These are phyloP conservation scores for Verasper variegatus DNA, from an alignment of 2,113 vertebrate species.

Conservation along the genomic window DNA sequence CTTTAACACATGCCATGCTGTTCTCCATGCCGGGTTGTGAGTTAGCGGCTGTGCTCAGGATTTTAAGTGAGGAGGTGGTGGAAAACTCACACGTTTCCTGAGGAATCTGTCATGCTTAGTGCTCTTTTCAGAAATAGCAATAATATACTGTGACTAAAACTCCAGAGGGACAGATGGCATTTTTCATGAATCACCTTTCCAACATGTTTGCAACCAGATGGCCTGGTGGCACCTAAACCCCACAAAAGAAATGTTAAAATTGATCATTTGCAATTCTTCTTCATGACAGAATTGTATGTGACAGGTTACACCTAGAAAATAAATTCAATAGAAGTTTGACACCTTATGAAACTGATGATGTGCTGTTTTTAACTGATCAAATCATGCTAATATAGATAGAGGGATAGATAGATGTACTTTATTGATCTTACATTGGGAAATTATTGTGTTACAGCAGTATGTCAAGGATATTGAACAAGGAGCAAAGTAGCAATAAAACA, in stretches of 20 bases:
- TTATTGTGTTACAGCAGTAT: no score
- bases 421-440: no score
- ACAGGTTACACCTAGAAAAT: neutral
- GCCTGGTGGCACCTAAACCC: constrained; percentile 8
- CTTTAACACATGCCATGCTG: neutral
- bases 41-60: constrained; percentile 38
- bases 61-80: constrained; percentile 61
- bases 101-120: constrained; percentile 56
- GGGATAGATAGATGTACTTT: no score
- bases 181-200: constrained; percentile 71
- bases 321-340: no score
- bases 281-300: neutral
- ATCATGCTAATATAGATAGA: no score
- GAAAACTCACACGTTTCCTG: constrained; percentile 53
- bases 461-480: no score
- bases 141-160: constrained; percentile 45
- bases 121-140: constrained; percentile 61
- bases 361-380: neutral
- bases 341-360: neutral
- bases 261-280: neutral
- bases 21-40: neutral
- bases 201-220: constrained; percentile 60
- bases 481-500: no score
- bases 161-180: constrained; percentile 60
- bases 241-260: constrained; percentile 10